Conservation (phyloP, 1,140 invertebrate genomes). For the Subanguina moxae region DNA sequence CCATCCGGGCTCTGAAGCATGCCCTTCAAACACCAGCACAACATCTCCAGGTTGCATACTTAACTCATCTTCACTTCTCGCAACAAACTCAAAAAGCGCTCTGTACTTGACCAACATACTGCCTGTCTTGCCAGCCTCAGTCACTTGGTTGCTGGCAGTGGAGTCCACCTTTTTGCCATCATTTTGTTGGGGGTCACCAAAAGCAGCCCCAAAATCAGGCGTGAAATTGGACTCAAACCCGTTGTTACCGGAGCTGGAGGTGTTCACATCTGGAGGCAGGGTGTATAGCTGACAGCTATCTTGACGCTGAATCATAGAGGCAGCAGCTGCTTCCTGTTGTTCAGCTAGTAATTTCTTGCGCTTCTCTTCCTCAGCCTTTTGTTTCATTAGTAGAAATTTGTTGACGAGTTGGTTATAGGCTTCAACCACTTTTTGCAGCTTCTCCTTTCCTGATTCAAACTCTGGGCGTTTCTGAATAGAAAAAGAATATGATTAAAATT, state of each 20-base stretch:
- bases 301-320: background rate
- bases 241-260: background rate
- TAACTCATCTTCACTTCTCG: slow-evolving; percentile 85
- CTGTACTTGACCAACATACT: slow-evolving; percentile 66
- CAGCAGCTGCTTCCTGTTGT: slow-evolving; percentile 2
- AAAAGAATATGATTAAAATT: no score
- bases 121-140: background rate
- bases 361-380: slow-evolving; percentile 14
- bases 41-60: slow-evolving; percentile 88
- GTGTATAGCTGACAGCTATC: slow-evolving; percentile 4
- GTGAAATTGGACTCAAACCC: slow-evolving; percentile 29
- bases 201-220: slow-evolving; percentile 16
- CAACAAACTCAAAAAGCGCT: slow-evolving; percentile 87
- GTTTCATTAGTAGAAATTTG: slow-evolving; percentile 25
- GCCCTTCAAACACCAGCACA: slow-evolving; percentile 77
- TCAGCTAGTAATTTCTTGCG: background rate
- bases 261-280: slow-evolving; percentile 8
- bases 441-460: slow-evolving; percentile 13
- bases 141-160: background rate
- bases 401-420: slow-evolving; percentile 31
- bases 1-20: slow-evolving; percentile 93
- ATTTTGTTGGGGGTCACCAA: background rate
- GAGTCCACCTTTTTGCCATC: background rate
- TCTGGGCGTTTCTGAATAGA: slow-evolving; percentile 8
- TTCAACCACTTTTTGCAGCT: slow-evolving; percentile 22